phyloP scores from a whole-genome alignment of 2,888 invertebrate species.

The Phaedon cochleariae region DNA sequence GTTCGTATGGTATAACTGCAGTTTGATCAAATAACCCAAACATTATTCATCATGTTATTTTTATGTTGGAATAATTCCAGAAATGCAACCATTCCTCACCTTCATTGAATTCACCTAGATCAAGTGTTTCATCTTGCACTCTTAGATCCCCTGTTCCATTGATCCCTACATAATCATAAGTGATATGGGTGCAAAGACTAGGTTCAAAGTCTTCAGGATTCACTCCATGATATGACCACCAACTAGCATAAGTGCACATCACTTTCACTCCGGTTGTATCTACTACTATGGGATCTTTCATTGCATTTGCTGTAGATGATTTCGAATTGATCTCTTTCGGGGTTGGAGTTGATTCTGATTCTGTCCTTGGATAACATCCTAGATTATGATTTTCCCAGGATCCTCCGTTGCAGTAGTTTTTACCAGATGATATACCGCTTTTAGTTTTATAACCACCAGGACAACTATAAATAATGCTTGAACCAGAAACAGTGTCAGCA shows the following conservation, averaged over 20 bases:
- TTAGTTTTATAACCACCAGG: background rate
- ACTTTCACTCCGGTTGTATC: conserved; percentile 33
- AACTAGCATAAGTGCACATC: conserved; percentile 47
- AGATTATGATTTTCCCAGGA: conserved; percentile 7
- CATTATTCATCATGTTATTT: too few species aligned
- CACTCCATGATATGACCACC: conserved; percentile 40
- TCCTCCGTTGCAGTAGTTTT: background rate
- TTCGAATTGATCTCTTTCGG: background rate
- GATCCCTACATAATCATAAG: conserved; percentile 45
- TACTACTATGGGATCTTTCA: background rate
- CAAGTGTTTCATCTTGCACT: conserved; percentile 39
- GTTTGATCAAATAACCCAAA: background rate
- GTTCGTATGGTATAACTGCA: background rate
- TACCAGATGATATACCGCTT: background rate
- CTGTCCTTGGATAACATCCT: background rate
- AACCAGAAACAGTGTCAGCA: background rate
- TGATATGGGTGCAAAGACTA: conserved; percentile 43
- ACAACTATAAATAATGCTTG: conserved; percentile 10
- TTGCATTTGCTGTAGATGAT: background rate
- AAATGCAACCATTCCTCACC: too few species aligned
- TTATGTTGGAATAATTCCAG: too few species aligned
- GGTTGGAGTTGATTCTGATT: background rate
- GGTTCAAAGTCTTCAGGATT: conserved; percentile 43
- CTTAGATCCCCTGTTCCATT: conserved; percentile 41
- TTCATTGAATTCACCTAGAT: conserved; percentile 31